Conservation (phyloP, 2,888 invertebrate species). For the Apodemia duryi region DNA sequence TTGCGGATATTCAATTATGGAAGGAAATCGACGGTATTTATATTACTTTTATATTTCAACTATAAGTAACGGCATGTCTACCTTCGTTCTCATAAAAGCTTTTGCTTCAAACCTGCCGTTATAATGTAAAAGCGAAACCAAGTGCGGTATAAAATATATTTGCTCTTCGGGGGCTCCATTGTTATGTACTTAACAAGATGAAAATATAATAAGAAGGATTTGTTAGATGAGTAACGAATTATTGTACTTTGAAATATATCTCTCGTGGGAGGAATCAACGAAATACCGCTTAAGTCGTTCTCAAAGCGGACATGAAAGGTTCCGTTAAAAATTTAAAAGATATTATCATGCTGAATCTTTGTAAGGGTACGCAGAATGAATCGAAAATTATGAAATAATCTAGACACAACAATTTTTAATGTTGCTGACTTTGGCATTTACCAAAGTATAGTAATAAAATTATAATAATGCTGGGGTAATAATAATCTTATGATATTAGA, state of each 20-base stretch:
- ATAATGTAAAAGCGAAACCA: conserved; percentile 1
- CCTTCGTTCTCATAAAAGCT: background rate
- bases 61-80: background rate
- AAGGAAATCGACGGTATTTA: too few relatives aligned
- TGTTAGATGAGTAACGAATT: background rate
- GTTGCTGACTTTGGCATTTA: too few relatives aligned
- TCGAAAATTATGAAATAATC: too few relatives aligned
- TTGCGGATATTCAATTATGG: too few relatives aligned
- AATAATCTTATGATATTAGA: too few relatives aligned
- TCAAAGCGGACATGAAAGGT: background rate
- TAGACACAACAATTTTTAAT: too few relatives aligned
- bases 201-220: conserved; percentile 13
- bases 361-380: too few relatives aligned
- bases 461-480: too few relatives aligned
- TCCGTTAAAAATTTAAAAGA: background rate
- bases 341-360: background rate
- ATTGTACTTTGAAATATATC: background rate
- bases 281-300: background rate
- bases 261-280: background rate
- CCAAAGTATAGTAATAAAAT: too few relatives aligned
- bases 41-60: too few relatives aligned
- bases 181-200: conserved; percentile 11
- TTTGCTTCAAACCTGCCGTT: background rate
- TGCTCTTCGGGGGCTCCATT: conserved; percentile 7
- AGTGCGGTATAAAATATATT: conserved; percentile 10